phyloP scores from a whole-genome alignment of 2,888 invertebrate genomes.

The Unio delphinus region DNA sequence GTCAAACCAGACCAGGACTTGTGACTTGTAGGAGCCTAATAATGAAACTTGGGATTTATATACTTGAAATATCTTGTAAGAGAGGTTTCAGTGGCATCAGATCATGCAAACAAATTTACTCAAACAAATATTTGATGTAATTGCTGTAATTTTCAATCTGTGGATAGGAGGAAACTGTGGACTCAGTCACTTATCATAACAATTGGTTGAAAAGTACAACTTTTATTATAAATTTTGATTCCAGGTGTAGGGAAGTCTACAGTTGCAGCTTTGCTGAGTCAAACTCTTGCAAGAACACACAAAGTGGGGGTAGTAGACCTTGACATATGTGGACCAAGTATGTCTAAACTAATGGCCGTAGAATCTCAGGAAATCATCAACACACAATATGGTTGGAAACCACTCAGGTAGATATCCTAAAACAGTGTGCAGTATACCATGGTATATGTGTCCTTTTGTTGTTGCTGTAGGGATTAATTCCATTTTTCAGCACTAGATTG shows the following conservation, averaged over 20 bases:
- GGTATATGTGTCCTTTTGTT: neutral
- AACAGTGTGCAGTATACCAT: neutral
- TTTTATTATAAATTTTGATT: neutral
- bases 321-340: conserved; percentile 26
- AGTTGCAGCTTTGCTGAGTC: conserved; percentile 12
- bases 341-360: conserved; percentile 15
- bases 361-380: conserved; percentile 15
- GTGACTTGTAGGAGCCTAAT: too few species aligned
- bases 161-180: too few species aligned
- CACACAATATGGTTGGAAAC: conserved; percentile 25
- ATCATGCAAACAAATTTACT: too few species aligned
- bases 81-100: too few species aligned
- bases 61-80: too few species aligned
- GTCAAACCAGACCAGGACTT: too few species aligned
- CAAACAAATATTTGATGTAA: too few species aligned
- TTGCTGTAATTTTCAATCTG: too few species aligned
- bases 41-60: too few species aligned
- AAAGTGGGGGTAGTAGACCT: conserved; percentile 26
- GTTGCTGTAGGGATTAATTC: too few species aligned
- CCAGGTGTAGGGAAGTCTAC: conserved; percentile 27
- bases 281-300: conserved; percentile 10
- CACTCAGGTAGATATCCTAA: conserved; percentile 12
- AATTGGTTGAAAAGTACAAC: neutral
- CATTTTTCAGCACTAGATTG: too few species aligned
- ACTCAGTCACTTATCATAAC: too few species aligned